phyloP scores from a whole-genome alignment of 2,888 invertebrate species.

The Hololepta plana region DNA sequence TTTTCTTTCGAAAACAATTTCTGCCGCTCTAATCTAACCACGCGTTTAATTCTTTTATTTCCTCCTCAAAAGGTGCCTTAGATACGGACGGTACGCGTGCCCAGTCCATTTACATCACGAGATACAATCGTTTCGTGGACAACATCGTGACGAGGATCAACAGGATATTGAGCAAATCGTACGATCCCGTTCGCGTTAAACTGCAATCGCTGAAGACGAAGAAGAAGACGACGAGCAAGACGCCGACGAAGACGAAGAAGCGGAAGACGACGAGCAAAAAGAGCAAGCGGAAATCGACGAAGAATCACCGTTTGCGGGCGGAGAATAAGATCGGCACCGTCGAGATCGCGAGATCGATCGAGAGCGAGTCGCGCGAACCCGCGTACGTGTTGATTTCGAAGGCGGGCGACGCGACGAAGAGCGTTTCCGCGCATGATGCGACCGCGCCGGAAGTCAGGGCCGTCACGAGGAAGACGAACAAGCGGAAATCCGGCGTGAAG shows the following conservation, averaged over 20 bases:
- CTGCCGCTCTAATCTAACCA: too few relatives aligned
- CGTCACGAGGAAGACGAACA: constrained; percentile 13
- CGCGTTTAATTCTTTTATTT: too few relatives aligned
- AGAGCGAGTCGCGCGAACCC: constrained; percentile 20
- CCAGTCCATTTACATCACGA: constrained; percentile 53
- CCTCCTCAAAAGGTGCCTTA: constrained; percentile 8
- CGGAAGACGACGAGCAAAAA: constrained; percentile 6
- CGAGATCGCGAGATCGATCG: constrained; percentile 17
- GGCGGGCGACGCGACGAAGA: constrained; percentile 13
- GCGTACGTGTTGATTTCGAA: constrained; percentile 24
- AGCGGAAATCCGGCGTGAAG: constrained; percentile 6
- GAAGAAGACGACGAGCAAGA: constrained; percentile 31
- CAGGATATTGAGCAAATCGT: constrained; percentile 57
- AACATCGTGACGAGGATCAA: constrained; percentile 68
- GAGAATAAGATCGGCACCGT: constrained; percentile 24
- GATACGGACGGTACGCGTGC: constrained; percentile 8
- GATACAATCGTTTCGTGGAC: constrained; percentile 75
- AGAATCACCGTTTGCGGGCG: constrained; percentile 9
- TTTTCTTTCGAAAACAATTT: background rate
- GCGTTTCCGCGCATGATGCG: constrained; percentile 3
- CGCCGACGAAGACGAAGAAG: constrained; percentile 22
- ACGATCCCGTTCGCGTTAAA: constrained; percentile 71
- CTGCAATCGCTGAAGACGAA: constrained; percentile 36
- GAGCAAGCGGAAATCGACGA: constrained; percentile 1
- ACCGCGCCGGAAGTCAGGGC: background rate